Conservation (phyloP, 2,797 vertebrate genomes). For the Poeciliopsis presidionis region DNA sequence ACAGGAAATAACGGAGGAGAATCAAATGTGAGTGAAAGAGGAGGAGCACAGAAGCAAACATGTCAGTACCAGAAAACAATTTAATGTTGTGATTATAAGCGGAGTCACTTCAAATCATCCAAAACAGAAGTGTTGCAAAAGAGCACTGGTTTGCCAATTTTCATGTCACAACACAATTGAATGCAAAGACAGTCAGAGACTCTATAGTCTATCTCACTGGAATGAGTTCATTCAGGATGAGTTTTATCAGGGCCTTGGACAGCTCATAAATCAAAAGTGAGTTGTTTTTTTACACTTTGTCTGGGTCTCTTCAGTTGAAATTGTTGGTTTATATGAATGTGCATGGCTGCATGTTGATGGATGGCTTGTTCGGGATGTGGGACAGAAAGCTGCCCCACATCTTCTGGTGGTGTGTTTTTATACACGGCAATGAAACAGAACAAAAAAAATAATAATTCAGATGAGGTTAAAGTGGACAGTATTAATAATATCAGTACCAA, state of each 20-base stretch:
- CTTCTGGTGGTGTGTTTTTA: background rate
- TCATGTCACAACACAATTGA: background rate
- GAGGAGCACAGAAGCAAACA: slow-evolving; percentile 27
- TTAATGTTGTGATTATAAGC: background rate
- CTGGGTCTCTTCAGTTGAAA: background rate
- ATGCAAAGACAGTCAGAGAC: slow-evolving; percentile 11
- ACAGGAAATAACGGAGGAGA: background rate
- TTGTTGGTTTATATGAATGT: background rate
- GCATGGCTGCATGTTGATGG: background rate
- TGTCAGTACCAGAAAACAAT: slow-evolving; percentile 20
- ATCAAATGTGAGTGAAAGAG: slow-evolving; percentile 4
- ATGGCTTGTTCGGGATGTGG: background rate
- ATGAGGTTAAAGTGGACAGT: background rate
- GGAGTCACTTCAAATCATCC: slow-evolving; percentile 17
- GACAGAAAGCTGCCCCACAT: background rate
- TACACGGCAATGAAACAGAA: background rate
- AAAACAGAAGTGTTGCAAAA: slow-evolving; percentile 27
- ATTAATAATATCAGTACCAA: too few species aligned
- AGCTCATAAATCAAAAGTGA: slow-evolving; percentile 50
- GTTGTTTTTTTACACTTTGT: slow-evolving; percentile 25
- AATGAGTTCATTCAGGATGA: slow-evolving; percentile 56
- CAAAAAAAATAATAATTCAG: too few species aligned
- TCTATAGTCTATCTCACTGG: slow-evolving; percentile 19
- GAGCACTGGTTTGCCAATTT: background rate
- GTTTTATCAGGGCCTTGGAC: slow-evolving; percentile 52